Percentiles rank a stretch among this genome's conserved stretches.
Conservation (phyloP, 2,888 invertebrate species). For the Eulithis prunata region DNA sequence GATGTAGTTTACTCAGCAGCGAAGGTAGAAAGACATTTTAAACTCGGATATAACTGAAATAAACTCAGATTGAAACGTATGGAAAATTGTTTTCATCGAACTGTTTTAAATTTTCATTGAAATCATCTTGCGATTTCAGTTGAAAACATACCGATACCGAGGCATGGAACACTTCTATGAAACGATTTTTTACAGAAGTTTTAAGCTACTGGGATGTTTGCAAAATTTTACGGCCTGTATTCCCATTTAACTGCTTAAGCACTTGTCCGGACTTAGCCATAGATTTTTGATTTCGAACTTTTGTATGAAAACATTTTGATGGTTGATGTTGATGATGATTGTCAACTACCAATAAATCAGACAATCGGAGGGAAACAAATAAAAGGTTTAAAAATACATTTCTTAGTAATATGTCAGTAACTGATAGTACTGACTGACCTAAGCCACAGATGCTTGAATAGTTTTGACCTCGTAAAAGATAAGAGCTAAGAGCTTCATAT, state of each 20-base stretch:
- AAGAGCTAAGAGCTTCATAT: not conserved
- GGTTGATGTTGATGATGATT: no score
- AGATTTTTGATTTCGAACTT: no score
- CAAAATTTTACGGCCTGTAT: not conserved
- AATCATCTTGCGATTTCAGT: not conserved
- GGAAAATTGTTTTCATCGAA: not conserved
- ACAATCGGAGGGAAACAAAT: not conserved
- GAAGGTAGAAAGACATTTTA: not conserved
- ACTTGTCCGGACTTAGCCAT: no score
- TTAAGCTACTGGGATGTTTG: not conserved
- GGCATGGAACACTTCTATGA: not conserved
- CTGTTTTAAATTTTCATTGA: not conserved
- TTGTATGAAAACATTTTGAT: no score
- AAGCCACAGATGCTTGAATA: not conserved
- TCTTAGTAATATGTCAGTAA: slow-evolving; percentile 3
- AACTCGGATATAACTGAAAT: not conserved
- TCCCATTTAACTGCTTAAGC: no score
- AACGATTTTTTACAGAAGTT: not conserved
- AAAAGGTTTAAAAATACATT: slow-evolving; percentile 4
- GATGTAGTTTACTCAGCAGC: no score
- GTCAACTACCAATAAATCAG: no score
- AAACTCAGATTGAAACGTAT: not conserved
- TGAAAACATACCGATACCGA: not conserved
- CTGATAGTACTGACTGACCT: slow-evolving; percentile 3
- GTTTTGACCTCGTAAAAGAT: slow-evolving; percentile 2